Conservation (phyloP, 2,888 invertebrate species). For the Flexamia atlantica region DNA sequence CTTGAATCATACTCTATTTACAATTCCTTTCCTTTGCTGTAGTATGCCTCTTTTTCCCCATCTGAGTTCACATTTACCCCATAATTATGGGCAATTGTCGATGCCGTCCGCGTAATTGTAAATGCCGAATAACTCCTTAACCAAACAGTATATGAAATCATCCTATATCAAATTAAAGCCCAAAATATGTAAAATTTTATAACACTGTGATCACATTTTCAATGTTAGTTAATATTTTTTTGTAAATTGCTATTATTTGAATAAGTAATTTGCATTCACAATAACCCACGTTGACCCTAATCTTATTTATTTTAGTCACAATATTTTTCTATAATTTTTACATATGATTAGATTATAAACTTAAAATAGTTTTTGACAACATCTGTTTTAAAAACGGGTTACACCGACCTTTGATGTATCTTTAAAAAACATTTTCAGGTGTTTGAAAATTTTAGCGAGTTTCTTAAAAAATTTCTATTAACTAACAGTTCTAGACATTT, state of each 20-base stretch:
- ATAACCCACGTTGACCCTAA: too few relatives aligned
- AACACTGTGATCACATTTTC: constrained; percentile 4
- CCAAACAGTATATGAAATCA: neutral
- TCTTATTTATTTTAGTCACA: too few relatives aligned
- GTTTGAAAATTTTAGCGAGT: too few relatives aligned
- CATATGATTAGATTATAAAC: too few relatives aligned
- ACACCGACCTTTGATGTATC: too few relatives aligned
- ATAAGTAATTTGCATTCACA: too few relatives aligned
- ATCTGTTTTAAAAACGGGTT: too few relatives aligned
- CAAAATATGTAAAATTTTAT: neutral
- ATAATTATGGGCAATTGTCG: neutral
- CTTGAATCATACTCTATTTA: neutral
- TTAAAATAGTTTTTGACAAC: too few relatives aligned
- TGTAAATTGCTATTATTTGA: neutral
- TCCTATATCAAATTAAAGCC: neutral
- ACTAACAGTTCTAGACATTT: too few relatives aligned
- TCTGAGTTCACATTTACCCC: constrained; percentile 8
- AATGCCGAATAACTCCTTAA: neutral
- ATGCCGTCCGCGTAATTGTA: neutral
- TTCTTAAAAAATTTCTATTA: too few relatives aligned
- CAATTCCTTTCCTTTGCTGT: neutral
- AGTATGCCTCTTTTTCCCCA: neutral
- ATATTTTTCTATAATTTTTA: too few relatives aligned
- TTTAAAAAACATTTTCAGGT: too few relatives aligned
- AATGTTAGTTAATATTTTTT: neutral